A percentile compares a stretch with the other conserved stretches of the same genome.
These are phyloP conservation scores for Eudyptes chrysolophus DNA, from an alignment of 2,113 vertebrate species.

Conservation along the genomic window DNA sequence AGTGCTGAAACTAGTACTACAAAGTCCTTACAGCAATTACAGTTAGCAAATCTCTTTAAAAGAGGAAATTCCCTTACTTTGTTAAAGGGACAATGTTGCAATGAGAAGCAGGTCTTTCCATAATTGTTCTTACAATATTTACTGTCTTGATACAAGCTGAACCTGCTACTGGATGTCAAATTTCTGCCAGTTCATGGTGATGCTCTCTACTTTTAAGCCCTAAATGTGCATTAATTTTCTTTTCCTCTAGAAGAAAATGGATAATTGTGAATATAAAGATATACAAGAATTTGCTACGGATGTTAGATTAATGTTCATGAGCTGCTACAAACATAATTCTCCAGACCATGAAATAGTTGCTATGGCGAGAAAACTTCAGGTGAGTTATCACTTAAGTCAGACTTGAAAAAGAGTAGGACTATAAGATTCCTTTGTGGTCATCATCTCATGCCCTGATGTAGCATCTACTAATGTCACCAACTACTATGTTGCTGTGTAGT, in stretches of 20 bases:
- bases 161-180: neutral
- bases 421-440: neutral
- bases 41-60: neutral
- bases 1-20: neutral
- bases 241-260: constrained; percentile 84
- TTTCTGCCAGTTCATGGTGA: neutral
- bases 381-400: constrained; percentile 37
- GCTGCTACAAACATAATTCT: constrained; percentile 86
- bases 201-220: neutral
- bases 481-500: neutral
- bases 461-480: neutral
- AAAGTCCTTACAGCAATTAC: neutral
- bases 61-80: neutral
- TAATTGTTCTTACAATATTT: neutral
- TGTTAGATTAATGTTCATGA: constrained; percentile 91
- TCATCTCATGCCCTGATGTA: neutral
- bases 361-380: constrained; percentile 92
- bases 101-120: neutral
- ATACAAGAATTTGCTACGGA: constrained; percentile 88
- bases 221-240: neutral
- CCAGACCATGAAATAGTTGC: constrained; percentile 83
- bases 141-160: neutral
- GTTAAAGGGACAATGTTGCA: neutral
- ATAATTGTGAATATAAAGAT: constrained; percentile 79
- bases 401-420: neutral